Percentiles rank a stretch among this genome's conserved stretches.
Conservation (phyloP, 35 echinoderm and acorn worm species). For the Antedon bifida region DNA sequence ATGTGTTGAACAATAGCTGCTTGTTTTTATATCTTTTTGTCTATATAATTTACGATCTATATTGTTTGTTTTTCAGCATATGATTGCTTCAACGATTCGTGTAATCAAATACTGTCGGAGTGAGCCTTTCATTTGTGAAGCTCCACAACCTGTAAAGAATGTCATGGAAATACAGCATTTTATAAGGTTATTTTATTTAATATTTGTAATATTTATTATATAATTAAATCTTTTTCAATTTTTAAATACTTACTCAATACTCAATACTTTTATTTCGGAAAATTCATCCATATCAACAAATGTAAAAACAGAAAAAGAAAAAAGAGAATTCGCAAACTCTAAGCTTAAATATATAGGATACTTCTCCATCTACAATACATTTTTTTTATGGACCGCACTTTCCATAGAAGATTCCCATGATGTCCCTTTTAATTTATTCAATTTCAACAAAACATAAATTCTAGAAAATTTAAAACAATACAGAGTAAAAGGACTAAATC, state of each 20-base stretch:
- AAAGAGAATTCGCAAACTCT: too few species aligned
- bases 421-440: too few species aligned
- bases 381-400: too few species aligned
- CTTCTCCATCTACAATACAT: too few species aligned
- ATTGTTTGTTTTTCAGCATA: conserved; percentile 46
- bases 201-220: neutral
- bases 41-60: neutral
- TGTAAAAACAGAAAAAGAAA: too few species aligned
- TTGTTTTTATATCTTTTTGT: neutral
- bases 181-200: conserved; percentile 61
- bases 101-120: conserved; percentile 90
- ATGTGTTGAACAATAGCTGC: too few species aligned
- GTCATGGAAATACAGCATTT: conserved; percentile 71
- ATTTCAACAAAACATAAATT: too few species aligned
- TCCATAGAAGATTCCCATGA: too few species aligned
- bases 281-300: too few species aligned
- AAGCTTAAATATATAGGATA: neutral
- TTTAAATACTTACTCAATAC: neutral
- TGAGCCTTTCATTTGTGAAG: conserved; percentile 65
- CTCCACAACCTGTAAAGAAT: conserved; percentile 66
- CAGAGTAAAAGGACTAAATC: too few species aligned
- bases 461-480: too few species aligned
- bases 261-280: too few species aligned
- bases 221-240: neutral
- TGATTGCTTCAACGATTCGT: conserved; percentile 81